These are phyloP conservation scores for Selenia dentaria DNA, from an alignment of 2,888 invertebrate species.

Conservation along the genomic window DNA sequence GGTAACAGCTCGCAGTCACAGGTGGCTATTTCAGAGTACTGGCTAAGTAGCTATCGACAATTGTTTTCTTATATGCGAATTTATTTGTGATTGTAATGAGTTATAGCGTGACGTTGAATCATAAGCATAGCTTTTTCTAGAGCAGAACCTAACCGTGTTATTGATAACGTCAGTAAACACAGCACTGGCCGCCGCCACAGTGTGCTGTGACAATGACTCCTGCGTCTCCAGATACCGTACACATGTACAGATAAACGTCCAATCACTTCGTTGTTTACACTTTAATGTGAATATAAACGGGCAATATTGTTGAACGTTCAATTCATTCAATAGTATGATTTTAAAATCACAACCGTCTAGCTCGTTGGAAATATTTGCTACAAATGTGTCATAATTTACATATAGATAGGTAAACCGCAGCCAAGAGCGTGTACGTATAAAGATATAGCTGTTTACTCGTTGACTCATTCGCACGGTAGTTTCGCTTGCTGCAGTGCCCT, in stretches of 20 bases:
- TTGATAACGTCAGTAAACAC: conserved; percentile 79
- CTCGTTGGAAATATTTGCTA: background rate
- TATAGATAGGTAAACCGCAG: too few species aligned
- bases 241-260: conserved; percentile 61
- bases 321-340: conserved; percentile 10
- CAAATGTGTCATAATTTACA: background rate
- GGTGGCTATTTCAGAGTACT: too few species aligned
- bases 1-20: too few species aligned
- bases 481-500: too few species aligned
- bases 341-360: too few species aligned
- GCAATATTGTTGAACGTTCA: conserved; percentile 1
- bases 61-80: too few species aligned
- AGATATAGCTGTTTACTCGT: too few species aligned
- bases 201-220: conserved; percentile 72
- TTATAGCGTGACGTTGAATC: conserved; percentile 11
- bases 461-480: too few species aligned
- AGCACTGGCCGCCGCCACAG: conserved; percentile 51
- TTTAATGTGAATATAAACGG: conserved; percentile 22
- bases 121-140: conserved; percentile 45
- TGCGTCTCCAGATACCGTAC: conserved; percentile 49
- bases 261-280: conserved; percentile 49
- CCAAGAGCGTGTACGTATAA: too few species aligned
- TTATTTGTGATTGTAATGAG: too few species aligned
- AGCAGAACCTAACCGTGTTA: conserved; percentile 50
- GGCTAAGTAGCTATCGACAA: too few species aligned